Evolutionary conservation across 1,140 invertebrate genomes (phyloP), one percentile per base, ranked within the genome.

Genomic region (Drosophila azteca): DNA sequence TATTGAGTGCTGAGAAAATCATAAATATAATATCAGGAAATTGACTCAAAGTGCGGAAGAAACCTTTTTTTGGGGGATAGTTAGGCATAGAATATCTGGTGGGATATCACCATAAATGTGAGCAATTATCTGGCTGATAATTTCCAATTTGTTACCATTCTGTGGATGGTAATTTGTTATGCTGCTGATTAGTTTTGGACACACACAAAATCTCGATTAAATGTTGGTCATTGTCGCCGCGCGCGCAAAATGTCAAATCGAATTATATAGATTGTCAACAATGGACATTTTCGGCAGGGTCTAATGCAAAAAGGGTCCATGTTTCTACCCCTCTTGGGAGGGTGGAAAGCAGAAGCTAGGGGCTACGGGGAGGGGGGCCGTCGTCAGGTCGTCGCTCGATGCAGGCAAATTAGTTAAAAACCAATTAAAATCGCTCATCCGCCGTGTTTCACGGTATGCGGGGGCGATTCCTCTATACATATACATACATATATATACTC

Each of bases 391-490:
- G 52, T 29, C 39, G 31, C 46, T 67, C 44, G 66, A 51, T 85
- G 81, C 72, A 73, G 69, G 78, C 82, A 85, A 85, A 88, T 87
- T 88, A 88, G 83, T 87, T 87, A 87, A 82, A 88, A 87, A 87
- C 79, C 82, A 87, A 87, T 87, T 87, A 82, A 87, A 87, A 87
- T 87, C 69, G 83, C 67, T 78, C 83, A 87, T 87, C 77, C 78
- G 79, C 74, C 82, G 59, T 64, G 71, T 79, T 70, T 62, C 45
- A 62, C 50, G 73, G 60, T 59, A 73, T 55, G 29, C 39, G 44
- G 20, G 39, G 55, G 50, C 49, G 51, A 31, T 17, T 9, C 22
- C 6, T 3, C 5, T 39, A 41, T 22, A 43, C 50, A 26, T 4
- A 6, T 17, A 41, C 6, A 62, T 24, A 61, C 22, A 22, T 17